Conservation (phyloP, 53 echinoderm and acorn worm species). For the Holothuria leucospilota region DNA sequence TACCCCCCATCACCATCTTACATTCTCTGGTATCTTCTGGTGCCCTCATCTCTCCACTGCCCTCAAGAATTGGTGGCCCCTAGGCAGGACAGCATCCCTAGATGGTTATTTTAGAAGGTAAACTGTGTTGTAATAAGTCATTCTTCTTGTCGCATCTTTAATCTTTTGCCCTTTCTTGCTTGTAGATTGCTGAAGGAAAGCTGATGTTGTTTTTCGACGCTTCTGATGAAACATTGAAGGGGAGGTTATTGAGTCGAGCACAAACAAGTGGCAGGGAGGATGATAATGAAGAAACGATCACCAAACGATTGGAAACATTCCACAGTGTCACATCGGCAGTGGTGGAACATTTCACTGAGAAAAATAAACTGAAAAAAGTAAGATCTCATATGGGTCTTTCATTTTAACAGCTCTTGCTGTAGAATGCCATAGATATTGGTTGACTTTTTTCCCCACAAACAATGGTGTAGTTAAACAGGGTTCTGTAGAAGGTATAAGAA, state of each 20-base stretch:
- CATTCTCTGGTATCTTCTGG: no score
- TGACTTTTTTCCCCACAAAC: no score
- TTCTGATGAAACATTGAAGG: slow-evolving; percentile 87
- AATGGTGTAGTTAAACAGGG: no score
- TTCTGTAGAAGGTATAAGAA: no score
- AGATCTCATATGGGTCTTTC: not conserved
- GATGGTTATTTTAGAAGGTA: no score
- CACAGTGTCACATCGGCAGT: slow-evolving; percentile 78
- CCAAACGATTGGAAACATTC: slow-evolving; percentile 86
- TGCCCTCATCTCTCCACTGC: no score
- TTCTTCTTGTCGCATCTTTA: not conserved
- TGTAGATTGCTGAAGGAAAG: slow-evolving; percentile 85
- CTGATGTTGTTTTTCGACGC: slow-evolving; percentile 92
- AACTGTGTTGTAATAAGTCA: no score
- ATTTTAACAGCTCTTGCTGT: no score
- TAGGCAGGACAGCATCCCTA: no score
- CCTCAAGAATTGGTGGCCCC: no score
- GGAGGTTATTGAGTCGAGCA: slow-evolving; percentile 84
- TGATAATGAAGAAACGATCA: slow-evolving; percentile 96
- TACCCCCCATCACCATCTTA: no score
- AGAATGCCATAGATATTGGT: no score
- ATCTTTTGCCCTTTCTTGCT: not conserved
- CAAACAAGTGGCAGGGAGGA: slow-evolving; percentile 98
- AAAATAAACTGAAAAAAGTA: slow-evolving; percentile 87
- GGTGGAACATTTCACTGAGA: slow-evolving; percentile 67